Evolutionary conservation across 2,113 vertebrate species (phyloP).

Genomic region (Phocoena phocoena): DNA sequence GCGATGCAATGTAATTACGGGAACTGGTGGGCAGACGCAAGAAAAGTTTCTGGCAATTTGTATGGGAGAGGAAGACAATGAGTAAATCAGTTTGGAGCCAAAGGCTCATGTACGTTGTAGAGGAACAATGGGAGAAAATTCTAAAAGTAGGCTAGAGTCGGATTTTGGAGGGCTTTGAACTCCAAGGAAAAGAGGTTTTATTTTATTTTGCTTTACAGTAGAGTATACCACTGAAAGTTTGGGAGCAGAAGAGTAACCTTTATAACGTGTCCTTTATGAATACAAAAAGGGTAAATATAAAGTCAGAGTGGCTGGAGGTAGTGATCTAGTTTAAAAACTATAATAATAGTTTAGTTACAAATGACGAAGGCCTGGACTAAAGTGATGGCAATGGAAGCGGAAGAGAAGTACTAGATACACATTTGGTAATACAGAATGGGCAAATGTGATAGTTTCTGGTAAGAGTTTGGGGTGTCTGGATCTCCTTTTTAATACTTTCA

Average conservation of each 20-base stretch:
- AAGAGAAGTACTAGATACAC: neutral
- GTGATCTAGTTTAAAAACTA: neutral
- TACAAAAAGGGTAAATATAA: neutral
- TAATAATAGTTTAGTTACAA: neutral
- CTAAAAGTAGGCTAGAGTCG: neutral
- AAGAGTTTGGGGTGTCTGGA: neutral
- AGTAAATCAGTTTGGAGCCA: neutral
- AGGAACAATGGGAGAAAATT: constrained; percentile 12
- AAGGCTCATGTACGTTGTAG: neutral
- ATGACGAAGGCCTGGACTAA: neutral
- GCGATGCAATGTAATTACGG: neutral
- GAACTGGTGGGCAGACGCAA: neutral
- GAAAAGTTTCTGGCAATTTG: constrained; percentile 6
- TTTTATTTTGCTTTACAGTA: constrained; percentile 35
- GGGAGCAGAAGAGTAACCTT: neutral
- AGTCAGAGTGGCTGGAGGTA: neutral
- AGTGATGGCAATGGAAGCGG: neutral
- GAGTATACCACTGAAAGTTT: neutral
- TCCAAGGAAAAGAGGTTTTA: neutral
- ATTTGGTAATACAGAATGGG: neutral
- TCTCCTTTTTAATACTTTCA: neutral
- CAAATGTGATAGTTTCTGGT: neutral
- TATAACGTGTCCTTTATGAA: neutral
- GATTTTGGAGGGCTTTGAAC: constrained; percentile 7
- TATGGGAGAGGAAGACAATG: neutral